phyloP scores from a whole-genome alignment of 1,140 invertebrate genomes.

The Camponotus vicinus region DNA sequence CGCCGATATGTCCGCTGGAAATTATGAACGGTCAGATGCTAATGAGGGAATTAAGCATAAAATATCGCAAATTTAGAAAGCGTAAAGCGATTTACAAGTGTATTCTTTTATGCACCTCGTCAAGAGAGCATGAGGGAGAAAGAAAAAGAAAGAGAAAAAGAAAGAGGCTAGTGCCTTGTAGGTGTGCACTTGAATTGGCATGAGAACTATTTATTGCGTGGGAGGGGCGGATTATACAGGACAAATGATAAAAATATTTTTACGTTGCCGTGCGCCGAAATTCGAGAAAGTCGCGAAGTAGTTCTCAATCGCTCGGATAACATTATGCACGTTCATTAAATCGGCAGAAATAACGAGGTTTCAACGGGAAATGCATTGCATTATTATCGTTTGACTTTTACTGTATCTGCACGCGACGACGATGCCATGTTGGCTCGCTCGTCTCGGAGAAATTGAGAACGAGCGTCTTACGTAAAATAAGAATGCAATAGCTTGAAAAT shows the following conservation, averaged over 20 bases:
- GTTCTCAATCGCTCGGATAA: neutral
- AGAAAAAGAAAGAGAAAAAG: neutral
- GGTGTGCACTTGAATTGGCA: constrained; percentile 35
- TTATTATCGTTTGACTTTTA: constrained; percentile 45
- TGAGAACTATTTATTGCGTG: constrained; percentile 30
- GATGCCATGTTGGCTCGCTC: neutral
- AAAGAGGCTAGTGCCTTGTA: neutral
- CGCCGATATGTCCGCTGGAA: neutral
- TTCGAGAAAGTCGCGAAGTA: constrained; percentile 47
- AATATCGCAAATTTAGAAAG: constrained; percentile 71
- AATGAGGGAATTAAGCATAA: constrained; percentile 56
- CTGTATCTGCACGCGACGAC: constrained; percentile 10
- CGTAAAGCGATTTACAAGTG: constrained; percentile 64
- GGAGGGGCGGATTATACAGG: neutral
- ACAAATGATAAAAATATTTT: constrained; percentile 1
- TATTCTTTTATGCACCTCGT: constrained; percentile 42
- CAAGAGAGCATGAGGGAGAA: constrained; percentile 8
- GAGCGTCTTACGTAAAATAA: constrained; percentile 32
- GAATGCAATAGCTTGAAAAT: neutral
- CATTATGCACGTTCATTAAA: neutral
- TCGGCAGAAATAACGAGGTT: neutral
- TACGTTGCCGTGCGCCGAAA: neutral
- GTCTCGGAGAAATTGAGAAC: constrained; percentile 51
- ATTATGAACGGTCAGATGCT: constrained; percentile 19
- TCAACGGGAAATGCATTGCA: constrained; percentile 16